Evolutionary conservation across 2,888 invertebrate species (phyloP), one percentile per base, ranked within the genome.

Genomic region (Microctonus aethiopoides): DNA sequence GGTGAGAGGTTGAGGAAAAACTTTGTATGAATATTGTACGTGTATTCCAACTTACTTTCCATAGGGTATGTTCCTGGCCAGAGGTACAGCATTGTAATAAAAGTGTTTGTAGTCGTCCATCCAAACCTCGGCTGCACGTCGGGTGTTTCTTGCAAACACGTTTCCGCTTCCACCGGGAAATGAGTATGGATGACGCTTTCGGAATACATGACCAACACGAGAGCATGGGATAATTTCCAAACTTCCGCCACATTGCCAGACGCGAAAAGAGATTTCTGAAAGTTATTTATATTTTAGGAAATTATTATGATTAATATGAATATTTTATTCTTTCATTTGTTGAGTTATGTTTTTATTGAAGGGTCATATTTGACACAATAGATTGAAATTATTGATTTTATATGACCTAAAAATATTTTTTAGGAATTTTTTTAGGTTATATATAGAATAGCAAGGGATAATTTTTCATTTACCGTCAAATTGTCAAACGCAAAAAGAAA

Each of bases 61-160:
- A 85, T 91, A 96, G 66, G 95, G 93, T 75, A 96, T 93, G 84
- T 94, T 95, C 84, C 94, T 94, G 16, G 96, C 96, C 69, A 96
- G 87, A 62, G 96, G 96, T 76, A 99, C 98, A 1, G 97, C 94
- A 69, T 94, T 91, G 84, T 98, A 98, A 87, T 99, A 99, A 83
- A 95, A 95, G 81, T 96, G 93, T 87, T 99, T 99, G 88, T 96
- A 99, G 74, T 97, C 96, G 84, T 98, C 99, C 98, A 99, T 98
- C 99, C 99, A 99, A 11, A 99, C 99, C 88, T 99, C 99, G 0
- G 99, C 99, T 0, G 98, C 98, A 75, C 99, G 89, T 68, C 98
- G 90, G 0, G 98, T 99, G 87, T 99, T 99, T 83, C 94, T 90
- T 0, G 97, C 97, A 87, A 98, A 98, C 24, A 99, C 98, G 75